Evolutionary conservation across 2,113 vertebrate genomes (phyloP).

Genomic region (Tursiops truncatus): DNA sequence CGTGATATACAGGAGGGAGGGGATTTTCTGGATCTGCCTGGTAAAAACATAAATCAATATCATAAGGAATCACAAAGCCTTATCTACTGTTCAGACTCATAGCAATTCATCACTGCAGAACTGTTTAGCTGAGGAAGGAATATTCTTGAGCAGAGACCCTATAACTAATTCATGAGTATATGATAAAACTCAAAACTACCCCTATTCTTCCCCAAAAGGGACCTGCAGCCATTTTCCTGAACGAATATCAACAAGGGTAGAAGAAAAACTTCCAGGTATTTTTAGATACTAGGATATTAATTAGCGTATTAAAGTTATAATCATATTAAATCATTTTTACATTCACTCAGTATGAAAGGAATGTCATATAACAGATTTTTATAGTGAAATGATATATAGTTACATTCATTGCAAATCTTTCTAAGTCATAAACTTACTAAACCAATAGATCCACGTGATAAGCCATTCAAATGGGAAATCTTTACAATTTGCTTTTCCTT

Average conservation of each 20-base stretch:
- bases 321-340: not conserved
- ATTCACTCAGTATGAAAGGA: not conserved
- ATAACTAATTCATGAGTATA: not conserved
- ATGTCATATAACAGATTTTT: not conserved
- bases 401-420: not conserved
- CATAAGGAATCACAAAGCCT: not conserved
- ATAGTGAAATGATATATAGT: not conserved
- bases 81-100: not conserved
- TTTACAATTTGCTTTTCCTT: not conserved
- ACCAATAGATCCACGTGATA: not conserved
- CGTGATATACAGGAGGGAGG: not conserved
- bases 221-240: not conserved
- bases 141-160: not conserved
- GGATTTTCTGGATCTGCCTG: not conserved
- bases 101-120: not conserved
- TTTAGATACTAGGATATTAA: not conserved
- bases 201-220: not conserved
- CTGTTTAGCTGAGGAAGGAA: not conserved
- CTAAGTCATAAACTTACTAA: not conserved
- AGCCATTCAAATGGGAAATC: not conserved
- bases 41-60: not conserved
- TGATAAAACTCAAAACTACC: not conserved
- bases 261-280: not conserved
- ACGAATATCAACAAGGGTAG: not conserved
- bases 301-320: not conserved